These are phyloP conservation scores for Psophia crepitans DNA, from an alignment of 2,113 vertebrate genomes.

Conservation along the genomic window DNA sequence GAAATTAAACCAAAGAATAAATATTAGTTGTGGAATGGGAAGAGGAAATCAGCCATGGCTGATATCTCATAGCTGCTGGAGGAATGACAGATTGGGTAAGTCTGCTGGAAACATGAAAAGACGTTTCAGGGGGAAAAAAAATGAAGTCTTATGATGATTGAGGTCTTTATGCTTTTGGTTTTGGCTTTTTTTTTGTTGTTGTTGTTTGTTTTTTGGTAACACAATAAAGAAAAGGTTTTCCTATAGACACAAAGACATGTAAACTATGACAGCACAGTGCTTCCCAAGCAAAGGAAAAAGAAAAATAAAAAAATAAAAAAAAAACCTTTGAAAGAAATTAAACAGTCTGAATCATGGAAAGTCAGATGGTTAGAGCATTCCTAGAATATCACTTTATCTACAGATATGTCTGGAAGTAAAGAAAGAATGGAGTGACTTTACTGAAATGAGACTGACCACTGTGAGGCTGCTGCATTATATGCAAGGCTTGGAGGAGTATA, in stretches of 20 bases:
- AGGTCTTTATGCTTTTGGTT: conserved; percentile 58
- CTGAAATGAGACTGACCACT: conserved; percentile 83
- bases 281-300: conserved; percentile 69
- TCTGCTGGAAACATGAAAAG: conserved; percentile 75
- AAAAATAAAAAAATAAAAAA: not conserved
- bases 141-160: conserved; percentile 72
- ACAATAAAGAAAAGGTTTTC: conserved; percentile 63
- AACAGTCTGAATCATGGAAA: conserved; percentile 80
- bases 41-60: conserved; percentile 75
- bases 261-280: conserved; percentile 84
- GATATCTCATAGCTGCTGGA: conserved; percentile 71
- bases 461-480: conserved; percentile 83
- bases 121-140: conserved; percentile 52
- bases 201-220: not conserved
- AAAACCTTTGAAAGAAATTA: conserved; percentile 66
- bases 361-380: conserved; percentile 75
- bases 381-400: conserved; percentile 75
- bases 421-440: conserved; percentile 77
- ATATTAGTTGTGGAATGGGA: conserved; percentile 82
- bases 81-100: conserved; percentile 73
- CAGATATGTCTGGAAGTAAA: conserved; percentile 79
- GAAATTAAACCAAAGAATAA: conserved; percentile 84
- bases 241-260: conserved; percentile 78
- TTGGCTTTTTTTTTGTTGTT: not conserved
- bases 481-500: conserved; percentile 82